phyloP scores from a whole-genome alignment of 2,797 vertebrate species.

The Lerista edwardsae region DNA sequence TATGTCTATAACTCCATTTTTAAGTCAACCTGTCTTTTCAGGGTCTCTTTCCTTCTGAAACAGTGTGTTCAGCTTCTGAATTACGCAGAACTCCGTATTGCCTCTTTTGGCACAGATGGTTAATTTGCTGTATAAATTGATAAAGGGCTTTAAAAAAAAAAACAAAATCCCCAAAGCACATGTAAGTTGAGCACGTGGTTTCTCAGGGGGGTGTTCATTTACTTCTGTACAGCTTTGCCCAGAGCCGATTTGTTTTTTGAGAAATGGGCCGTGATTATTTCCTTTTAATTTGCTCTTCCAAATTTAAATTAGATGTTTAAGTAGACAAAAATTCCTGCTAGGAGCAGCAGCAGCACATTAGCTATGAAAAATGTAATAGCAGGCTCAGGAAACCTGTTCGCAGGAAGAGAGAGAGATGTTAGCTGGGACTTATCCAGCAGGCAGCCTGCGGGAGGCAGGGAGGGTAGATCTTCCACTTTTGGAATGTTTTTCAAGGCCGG shows the following conservation, averaged over 20 bases:
- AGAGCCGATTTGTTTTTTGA: slow-evolving; percentile 18
- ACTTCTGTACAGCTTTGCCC: background rate
- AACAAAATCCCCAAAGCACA: background rate
- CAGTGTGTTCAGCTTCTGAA: background rate
- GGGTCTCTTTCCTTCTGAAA: background rate
- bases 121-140: background rate
- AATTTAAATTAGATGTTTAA: slow-evolving; percentile 39
- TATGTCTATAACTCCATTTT: slow-evolving; percentile 65
- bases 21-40: background rate
- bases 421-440: slow-evolving; percentile 24
- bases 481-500: background rate
- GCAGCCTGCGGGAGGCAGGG: background rate
- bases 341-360: slow-evolving; percentile 13
- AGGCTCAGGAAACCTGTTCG: background rate
- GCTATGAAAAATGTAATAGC: slow-evolving; percentile 15
- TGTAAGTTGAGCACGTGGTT: accelerated
- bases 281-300: slow-evolving; percentile 31
- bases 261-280: slow-evolving; percentile 31
- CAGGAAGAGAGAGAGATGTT: background rate
- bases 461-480: too few relatives aligned
- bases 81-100: slow-evolving; percentile 3
- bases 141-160: background rate
- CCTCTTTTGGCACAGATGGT: slow-evolving; percentile 8
- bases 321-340: slow-evolving; percentile 17
- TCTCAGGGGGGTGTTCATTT: background rate